A percentile compares a stretch with the other conserved stretches of the same genome.
Conservation (phyloP, 2,113 vertebrate genomes). For the Polypterus bichir region DNA sequence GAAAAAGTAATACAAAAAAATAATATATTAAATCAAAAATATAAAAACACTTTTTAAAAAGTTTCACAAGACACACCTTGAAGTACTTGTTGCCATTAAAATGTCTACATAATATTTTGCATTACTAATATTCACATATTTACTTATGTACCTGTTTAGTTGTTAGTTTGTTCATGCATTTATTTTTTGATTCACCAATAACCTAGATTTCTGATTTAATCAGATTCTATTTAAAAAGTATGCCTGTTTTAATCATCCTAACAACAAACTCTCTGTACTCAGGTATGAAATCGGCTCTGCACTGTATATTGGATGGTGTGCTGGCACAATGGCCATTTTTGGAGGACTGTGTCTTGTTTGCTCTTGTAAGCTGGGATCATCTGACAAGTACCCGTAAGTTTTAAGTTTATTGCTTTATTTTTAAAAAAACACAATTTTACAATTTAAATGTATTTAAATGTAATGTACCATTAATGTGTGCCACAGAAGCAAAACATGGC, state of each 20-base stretch:
- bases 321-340: constrained; percentile 34
- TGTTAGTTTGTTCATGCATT: background rate
- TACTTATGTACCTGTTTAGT: background rate
- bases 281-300: constrained; percentile 47
- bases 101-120: too few species aligned
- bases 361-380: constrained; percentile 7
- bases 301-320: constrained; percentile 48
- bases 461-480: too few species aligned
- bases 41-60: too few species aligned
- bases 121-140: background rate
- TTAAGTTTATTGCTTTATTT: too few species aligned
- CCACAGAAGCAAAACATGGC: too few species aligned
- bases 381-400: background rate
- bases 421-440: too few species aligned
- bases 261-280: background rate
- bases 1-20: too few species aligned
- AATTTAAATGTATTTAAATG: too few species aligned
- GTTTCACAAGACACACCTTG: too few species aligned
- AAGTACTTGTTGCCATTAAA: too few species aligned
- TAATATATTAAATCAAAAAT: too few species aligned
- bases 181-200: background rate
- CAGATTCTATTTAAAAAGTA: background rate
- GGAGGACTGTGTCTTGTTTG: constrained; percentile 34
- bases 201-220: background rate
- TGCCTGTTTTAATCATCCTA: background rate